Conservation (phyloP, 2,888 invertebrate genomes). For the Drosophila infuscata region DNA sequence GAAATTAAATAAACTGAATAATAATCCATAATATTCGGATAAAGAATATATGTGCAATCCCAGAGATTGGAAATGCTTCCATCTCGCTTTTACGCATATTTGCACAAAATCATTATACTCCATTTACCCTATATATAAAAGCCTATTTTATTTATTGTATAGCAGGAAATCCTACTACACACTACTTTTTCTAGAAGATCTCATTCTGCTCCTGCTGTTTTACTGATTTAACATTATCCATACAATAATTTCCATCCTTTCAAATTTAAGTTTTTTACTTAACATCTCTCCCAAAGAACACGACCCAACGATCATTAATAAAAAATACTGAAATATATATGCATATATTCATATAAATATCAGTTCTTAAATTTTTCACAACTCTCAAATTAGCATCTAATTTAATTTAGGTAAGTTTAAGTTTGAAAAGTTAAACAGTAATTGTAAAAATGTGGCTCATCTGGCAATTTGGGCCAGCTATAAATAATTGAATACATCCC, state of each 20-base stretch:
- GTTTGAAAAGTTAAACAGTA: neutral
- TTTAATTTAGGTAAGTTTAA: neutral
- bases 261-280: neutral
- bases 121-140: no score
- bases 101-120: no score
- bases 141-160: no score
- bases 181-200: neutral
- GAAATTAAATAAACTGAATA: neutral
- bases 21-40: no score
- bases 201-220: neutral
- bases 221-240: neutral
- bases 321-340: accelerated
- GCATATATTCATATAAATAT: neutral
- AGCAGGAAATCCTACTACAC: neutral
- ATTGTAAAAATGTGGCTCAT: neutral
- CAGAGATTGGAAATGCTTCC: no score
- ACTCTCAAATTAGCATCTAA: neutral
- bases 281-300: neutral
- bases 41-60: neutral
- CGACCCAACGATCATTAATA: neutral
- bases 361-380: neutral
- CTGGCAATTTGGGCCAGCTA: neutral
- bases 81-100: no score
- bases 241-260: neutral
- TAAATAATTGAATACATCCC: neutral